Percentiles rank a stretch among this genome's conserved stretches.
Evolutionary conservation across 1,140 invertebrate genomes (phyloP).

Genomic region (Onthophagus taurus): DNA sequence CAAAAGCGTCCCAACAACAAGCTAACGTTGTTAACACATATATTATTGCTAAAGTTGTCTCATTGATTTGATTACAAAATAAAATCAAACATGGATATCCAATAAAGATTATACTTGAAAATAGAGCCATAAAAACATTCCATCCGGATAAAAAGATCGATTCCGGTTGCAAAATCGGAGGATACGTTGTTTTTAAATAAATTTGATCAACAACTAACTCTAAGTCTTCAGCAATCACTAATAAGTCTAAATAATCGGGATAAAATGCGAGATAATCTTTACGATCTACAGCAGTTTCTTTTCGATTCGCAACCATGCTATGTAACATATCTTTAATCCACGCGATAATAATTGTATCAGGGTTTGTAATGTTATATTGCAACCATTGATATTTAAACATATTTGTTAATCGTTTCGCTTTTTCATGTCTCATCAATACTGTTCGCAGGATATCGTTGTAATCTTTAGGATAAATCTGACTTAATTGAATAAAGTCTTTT

Average conservation of each 20-base stretch:
- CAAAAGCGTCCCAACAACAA: too few species aligned
- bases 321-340: too few species aligned
- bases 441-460: background rate
- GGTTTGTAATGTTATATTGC: too few species aligned
- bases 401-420: background rate
- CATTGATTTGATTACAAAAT: too few species aligned
- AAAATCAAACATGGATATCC: too few species aligned
- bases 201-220: conserved; percentile 12
- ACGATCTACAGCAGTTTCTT: background rate
- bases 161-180: conserved; percentile 16
- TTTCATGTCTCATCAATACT: background rate
- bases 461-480: conserved; percentile 7
- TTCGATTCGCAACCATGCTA: too few species aligned
- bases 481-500: conserved; percentile 10
- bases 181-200: conserved; percentile 13
- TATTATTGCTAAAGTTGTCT: too few species aligned
- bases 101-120: too few species aligned
- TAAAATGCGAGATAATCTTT: conserved; percentile 11
- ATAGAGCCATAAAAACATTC: conserved; percentile 5
- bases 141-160: conserved; percentile 15
- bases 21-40: too few species aligned
- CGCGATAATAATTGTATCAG: too few species aligned
- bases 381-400: conserved; percentile 2
- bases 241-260: conserved; percentile 13
- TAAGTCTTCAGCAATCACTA: conserved; percentile 14